A percentile compares a stretch with the other conserved stretches of the same genome.
These are phyloP conservation scores for Aelia acuminata DNA, from an alignment of 2,888 invertebrate species.

Conservation along the genomic window DNA sequence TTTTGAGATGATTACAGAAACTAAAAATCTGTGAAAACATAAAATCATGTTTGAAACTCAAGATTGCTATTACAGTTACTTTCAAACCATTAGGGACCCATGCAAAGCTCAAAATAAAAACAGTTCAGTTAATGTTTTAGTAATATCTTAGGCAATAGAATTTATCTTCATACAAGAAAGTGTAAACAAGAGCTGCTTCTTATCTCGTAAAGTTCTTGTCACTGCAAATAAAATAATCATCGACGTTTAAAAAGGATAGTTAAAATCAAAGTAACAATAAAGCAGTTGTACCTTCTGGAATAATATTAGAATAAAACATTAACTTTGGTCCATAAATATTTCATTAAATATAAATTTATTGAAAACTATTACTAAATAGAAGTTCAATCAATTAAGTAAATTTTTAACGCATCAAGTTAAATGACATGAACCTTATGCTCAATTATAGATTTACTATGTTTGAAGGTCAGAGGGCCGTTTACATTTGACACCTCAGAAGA, in stretches of 20 bases:
- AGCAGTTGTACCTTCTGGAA: not conserved
- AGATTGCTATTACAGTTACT: not conserved
- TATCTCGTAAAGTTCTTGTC: slow-evolving; percentile 40
- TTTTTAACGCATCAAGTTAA: too few relatives aligned
- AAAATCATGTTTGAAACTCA: not conserved
- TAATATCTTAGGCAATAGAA: slow-evolving; percentile 6
- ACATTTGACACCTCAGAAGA: not conserved
- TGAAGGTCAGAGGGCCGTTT: too few relatives aligned
- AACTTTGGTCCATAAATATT: not conserved
- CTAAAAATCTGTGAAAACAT: not conserved
- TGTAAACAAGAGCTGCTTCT: not conserved
- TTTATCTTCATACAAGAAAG: not conserved
- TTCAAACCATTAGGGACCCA: slow-evolving; percentile 19
- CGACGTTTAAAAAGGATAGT: slow-evolving; percentile 12
- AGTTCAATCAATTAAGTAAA: not conserved
- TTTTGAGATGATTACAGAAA: not conserved
- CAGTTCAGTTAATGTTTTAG: slow-evolving; percentile 18
- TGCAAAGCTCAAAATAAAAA: not conserved
- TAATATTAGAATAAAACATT: not conserved
- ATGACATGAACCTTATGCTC: too few relatives aligned
- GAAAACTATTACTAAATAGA: not conserved
- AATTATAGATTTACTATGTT: too few relatives aligned
- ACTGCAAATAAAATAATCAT: slow-evolving; percentile 53
- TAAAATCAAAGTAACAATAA: not conserved
- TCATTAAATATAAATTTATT: not conserved